Base-by-base conservation (phyloP, 2,113 vertebrate genomes). In the Zingel zingel region DNA sequence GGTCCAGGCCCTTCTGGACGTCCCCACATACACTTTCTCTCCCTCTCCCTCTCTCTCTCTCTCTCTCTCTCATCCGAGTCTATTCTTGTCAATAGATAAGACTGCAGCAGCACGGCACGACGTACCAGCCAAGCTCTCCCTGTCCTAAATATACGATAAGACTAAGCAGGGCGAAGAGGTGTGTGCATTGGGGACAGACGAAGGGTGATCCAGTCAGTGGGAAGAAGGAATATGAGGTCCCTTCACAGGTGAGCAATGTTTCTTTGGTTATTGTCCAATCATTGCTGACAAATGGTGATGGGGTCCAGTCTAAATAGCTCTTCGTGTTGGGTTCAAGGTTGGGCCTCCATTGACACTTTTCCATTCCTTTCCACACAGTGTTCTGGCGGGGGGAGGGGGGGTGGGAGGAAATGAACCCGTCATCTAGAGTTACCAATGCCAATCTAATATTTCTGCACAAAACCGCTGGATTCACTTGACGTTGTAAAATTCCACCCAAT, bases 31-130 rank as follows among this genome's bases (percentile, higher is more conserved):
- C 39, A 43, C 39, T 43, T 3, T 39, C 1, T 39, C 9, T 36
- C 59, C 19, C 56, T 33, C 25, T 25, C 48, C 23, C 14, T 59
- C 66, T 16, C 12, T 69, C 53, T 50, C 62, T 61, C 65, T 25
- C 45, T 74, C 68, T 33, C 33, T 33, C 33, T 33, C 47, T 79
- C 79, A 67, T 87, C 57, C 51, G 53, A 54, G 87, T 88, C 88
- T 75, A 85, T 92, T 87, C 88, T 78, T 87, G 64, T 83, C 77
- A 86, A 78, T 65, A 84, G 83, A 90, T 82, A 88, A 80, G 84
- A 86, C 83, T 89, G 88, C 85, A 86, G 85, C 86, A 86, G 83
- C 81, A 82, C 66, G 14, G 56, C 84, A 81, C 64, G 30, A 83
- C 65, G 25, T 33, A 50, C 80, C 78, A 85, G 89, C 80, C 87